Conservation (phyloP, 2,797 vertebrate genomes). For the Crocidura indochinensis region DNA sequence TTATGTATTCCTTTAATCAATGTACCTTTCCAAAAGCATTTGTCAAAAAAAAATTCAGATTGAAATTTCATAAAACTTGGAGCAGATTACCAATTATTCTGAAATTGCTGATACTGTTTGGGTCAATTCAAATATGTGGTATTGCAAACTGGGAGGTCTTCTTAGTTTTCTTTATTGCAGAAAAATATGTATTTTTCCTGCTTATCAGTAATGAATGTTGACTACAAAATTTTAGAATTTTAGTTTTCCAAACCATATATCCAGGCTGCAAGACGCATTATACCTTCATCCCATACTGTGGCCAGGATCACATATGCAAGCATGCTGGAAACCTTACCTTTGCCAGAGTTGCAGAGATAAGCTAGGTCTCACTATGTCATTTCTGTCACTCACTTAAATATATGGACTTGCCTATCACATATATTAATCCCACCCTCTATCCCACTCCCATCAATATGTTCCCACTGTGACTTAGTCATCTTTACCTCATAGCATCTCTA, state of each 20-base stretch:
- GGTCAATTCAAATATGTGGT: no score
- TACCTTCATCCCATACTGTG: no score
- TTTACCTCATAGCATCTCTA: background rate
- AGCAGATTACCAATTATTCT: no score
- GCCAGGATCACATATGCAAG: accelerated
- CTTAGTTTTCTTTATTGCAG: background rate
- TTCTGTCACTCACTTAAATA: background rate
- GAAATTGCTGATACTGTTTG: no score
- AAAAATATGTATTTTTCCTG: background rate
- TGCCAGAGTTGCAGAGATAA: background rate
- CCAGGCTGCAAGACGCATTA: background rate
- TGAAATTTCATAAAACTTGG: no score
- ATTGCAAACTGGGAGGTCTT: no score
- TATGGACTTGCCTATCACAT: background rate
- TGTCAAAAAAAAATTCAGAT: no score
- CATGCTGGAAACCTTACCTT: background rate
- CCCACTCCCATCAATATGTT: background rate
- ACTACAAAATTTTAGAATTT: background rate
- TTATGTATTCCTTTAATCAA: no score
- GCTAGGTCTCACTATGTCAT: accelerated
- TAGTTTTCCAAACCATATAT: background rate
- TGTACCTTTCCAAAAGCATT: no score
- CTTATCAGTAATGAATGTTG: background rate
- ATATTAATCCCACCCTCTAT: background rate
- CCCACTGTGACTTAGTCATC: background rate